Conservation (phyloP, 2,888 invertebrate species). For the Sarcophaga carnaria region DNA sequence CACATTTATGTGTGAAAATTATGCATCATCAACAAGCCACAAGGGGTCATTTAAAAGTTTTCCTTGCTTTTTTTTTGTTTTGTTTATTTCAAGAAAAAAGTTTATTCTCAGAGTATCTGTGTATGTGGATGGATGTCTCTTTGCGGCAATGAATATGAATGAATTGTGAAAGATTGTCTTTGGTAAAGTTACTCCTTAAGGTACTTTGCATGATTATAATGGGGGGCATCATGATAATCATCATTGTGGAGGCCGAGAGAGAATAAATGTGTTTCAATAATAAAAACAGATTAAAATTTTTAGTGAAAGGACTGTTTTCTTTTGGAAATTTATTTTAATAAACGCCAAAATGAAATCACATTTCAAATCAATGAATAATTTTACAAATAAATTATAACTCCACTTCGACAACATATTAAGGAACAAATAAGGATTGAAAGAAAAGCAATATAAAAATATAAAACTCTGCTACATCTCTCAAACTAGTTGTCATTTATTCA, state of each 20-base stretch:
- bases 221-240: background rate
- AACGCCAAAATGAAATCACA: constrained; percentile 11
- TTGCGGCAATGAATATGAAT: constrained; percentile 43
- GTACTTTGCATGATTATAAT: constrained; percentile 29
- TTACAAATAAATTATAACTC: background rate
- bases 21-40: constrained; percentile 70
- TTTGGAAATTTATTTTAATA: constrained; percentile 17
- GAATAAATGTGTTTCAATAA: constrained; percentile 33
- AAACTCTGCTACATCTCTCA: too few relatives aligned
- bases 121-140: background rate
- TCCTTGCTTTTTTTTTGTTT: constrained; percentile 42
- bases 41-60: constrained; percentile 77
- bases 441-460: too few relatives aligned
- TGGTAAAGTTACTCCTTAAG: constrained; percentile 60
- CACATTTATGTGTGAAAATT: constrained; percentile 68
- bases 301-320: background rate
- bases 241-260: background rate
- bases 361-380: constrained; percentile 18
- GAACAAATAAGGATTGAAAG: too few relatives aligned
- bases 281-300: constrained; percentile 41
- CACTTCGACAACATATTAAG: too few relatives aligned
- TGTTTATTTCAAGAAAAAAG: constrained; percentile 1
- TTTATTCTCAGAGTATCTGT: constrained; percentile 27
- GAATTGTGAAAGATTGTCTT: constrained; percentile 59
- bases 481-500: too few relatives aligned